Conservation (phyloP, 92 coral and sea anemone species). For the Montipora capitata region DNA sequence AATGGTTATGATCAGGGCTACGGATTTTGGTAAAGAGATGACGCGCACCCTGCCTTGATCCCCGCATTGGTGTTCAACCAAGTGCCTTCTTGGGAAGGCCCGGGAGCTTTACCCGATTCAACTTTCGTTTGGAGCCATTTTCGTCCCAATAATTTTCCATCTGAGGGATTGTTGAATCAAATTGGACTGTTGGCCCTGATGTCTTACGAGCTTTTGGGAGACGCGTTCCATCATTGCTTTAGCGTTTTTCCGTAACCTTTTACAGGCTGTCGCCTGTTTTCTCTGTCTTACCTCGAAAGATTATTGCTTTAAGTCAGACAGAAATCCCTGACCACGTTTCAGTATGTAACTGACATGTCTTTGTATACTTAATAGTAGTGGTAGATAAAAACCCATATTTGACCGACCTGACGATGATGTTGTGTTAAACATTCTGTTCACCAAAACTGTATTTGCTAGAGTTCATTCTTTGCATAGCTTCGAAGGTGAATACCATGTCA, state of each 20-base stretch:
- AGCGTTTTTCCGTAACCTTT: not conserved
- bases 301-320: not conserved
- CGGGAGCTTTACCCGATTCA: not conserved
- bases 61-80: not conserved
- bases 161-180: not conserved
- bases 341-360: too few relatives aligned
- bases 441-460: too few relatives aligned
- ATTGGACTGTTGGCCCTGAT: not conserved
- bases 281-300: not conserved
- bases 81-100: not conserved
- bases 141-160: not conserved
- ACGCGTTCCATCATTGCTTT: not conserved
- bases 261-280: not conserved
- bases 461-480: too few relatives aligned
- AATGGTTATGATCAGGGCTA: slow-evolving; percentile 37
- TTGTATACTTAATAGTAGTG: too few relatives aligned
- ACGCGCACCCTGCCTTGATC: not conserved
- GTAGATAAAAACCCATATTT: too few relatives aligned
- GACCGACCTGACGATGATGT: too few relatives aligned
- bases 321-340: too few relatives aligned
- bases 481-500: too few relatives aligned
- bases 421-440: too few relatives aligned
- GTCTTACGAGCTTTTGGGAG: not conserved
- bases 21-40: slow-evolving; percentile 30
- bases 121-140: not conserved